Base-by-base conservation (phyloP, 2,888 invertebrate genomes). In the Habrosyne pyritoides region DNA sequence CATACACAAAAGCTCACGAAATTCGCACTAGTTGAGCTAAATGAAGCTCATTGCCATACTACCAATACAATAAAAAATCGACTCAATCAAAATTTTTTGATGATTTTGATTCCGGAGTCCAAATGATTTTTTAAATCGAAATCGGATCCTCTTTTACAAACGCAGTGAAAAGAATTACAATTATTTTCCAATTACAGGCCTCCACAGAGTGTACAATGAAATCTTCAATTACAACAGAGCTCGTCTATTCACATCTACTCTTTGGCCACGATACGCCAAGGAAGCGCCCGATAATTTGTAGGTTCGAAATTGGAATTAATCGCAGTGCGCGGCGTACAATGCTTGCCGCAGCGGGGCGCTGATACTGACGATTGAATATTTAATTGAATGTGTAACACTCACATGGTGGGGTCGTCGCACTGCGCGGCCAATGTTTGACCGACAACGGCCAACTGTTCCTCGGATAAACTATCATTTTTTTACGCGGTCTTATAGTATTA, bases 341-440 rank as follows among this genome's bases (percentile, higher is more conserved):
- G 78, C 69, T 60, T 59, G 72, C 64, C 71, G 64, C 76, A 61
- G 71, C 72, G 66, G 77, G 80, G 77, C 67, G 74, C 73, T 60
- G 64, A 69, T 72, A 70, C 71, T 69, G 69, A 68, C 80, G 75
- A 85, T 85, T 86, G 83, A 89, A 87, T 87, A 83, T 87, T 88
- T 89, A 85, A 91, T 89, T 86, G 81, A 84, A 87, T 83, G 79
- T 81, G 70, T 81, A 81, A 74, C 81, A 73, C 69, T 66, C 65
- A 60, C 70, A 70, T 73, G 68, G 66, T 60, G 73, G 63, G 84
- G 79, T 83, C 70, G 71, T 65, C 62, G 84, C 21, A 14, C 57
- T 28, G 26, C 30, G 22, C 36, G 48, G 49, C 58, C 47, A 53
- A 58, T 55, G 53, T 53, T 55, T 58, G 53, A 24, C 55, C 58